phyloP scores from a whole-genome alignment of 1,140 invertebrate species.

The Glossosoma conforme region DNA sequence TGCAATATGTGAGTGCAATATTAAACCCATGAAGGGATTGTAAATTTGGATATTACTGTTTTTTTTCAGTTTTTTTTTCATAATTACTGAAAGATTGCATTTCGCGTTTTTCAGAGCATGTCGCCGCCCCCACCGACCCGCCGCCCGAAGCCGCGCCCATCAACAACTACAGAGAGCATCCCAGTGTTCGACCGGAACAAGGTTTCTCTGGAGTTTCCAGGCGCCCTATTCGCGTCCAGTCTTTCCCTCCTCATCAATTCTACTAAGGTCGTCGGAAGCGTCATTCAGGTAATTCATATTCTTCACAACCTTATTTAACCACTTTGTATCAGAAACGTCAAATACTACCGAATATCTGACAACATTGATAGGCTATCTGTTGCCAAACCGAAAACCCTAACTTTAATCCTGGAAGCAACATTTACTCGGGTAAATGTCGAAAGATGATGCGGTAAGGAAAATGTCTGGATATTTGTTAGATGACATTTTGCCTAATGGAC shows the following conservation, averaged over 20 bases:
- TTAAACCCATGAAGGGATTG: not conserved
- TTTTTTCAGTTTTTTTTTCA: not conserved
- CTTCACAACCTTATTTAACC: too few relatives aligned
- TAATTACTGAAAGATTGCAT: too few relatives aligned
- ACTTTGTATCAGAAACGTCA: too few relatives aligned
- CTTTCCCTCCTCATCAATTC: slow-evolving; percentile 66
- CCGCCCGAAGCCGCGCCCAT: slow-evolving; percentile 26
- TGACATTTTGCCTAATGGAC: too few relatives aligned
- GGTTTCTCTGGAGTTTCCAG: slow-evolving; percentile 59
- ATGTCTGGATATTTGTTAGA: too few relatives aligned
- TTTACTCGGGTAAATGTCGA: too few relatives aligned
- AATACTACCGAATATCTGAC: too few relatives aligned
- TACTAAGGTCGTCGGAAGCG: slow-evolving; percentile 60
- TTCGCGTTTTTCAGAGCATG: not conserved
- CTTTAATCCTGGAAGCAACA: too few relatives aligned
- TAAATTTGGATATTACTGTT: not conserved
- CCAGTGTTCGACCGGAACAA: slow-evolving; percentile 63
- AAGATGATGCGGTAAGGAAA: too few relatives aligned
- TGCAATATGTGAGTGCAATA: not conserved
- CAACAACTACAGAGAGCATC: slow-evolving; percentile 58
- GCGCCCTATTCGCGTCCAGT: slow-evolving; percentile 61
- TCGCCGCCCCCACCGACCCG: slow-evolving; percentile 11
- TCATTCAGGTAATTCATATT: slow-evolving; percentile 58
- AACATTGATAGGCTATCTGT: too few relatives aligned
- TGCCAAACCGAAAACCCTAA: too few relatives aligned